Base-by-base conservation (phyloP, 2,797 vertebrate genomes). In the Tenualosa ilisha region DNA sequence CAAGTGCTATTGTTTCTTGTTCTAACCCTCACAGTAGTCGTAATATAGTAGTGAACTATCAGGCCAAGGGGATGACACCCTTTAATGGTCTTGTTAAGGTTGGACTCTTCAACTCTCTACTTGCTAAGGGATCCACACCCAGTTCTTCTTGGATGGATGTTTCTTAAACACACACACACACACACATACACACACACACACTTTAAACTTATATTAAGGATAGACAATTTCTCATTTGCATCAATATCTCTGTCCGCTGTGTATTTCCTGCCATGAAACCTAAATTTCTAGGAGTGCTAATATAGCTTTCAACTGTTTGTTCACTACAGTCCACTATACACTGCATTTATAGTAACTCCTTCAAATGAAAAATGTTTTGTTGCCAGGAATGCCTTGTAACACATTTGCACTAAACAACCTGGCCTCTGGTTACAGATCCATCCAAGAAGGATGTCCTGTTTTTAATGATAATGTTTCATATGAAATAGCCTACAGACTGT, bases 381-480 rank as follows among this genome's bases (percentile, higher is more conserved):
- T 96, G 96, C 95, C 95, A 95, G 96, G 96, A 96, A 95, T 96
- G 96, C 96, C 96, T 97, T 96, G 95, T 95, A 96, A 96, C 96
- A 96, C 94, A 96, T 97, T 97, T 97, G 97, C 97, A 97, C 97
- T 97, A 96, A 97, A 96, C 94, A 95, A 79, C 94, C 96, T 96
- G 96, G 95, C 96, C 94, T 87, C 96, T 96, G 95, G 96, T 95
- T 97, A 95, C 85, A 96, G 96, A 95, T 93, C 95, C 96, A 96
- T 96, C 95, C 96, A 93, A 89, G 93, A 94, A 93, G 96, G 96
- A 97, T 96, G 96, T 95, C 95, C 94, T 97, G 96, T 97, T 97
- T 96, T 97, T 97, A 97, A 95, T 97, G 96, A 97, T 96, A 96
- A 96, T 96, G 96, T 97, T 95, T 96, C 95, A 95, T 96, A 96